These are phyloP conservation scores for Actenoides lindsayi DNA, from an alignment of 2,113 vertebrate genomes.

Conservation along the genomic window DNA sequence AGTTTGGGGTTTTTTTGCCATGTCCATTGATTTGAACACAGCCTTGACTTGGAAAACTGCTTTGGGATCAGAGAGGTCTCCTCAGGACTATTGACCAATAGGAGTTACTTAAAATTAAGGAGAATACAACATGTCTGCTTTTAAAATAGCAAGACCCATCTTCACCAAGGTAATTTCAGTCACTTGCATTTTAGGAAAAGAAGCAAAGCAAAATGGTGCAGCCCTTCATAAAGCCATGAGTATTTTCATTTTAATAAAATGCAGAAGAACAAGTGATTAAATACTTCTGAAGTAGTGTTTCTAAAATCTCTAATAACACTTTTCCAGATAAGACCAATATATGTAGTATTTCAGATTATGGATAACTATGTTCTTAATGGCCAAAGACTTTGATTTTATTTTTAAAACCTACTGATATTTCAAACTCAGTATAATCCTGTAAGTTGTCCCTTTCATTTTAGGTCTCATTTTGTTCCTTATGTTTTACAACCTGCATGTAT, in stretches of 20 bases:
- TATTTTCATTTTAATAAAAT: not conserved
- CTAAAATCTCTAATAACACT: not conserved
- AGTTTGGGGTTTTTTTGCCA: accelerated
- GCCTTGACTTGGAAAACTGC: not conserved
- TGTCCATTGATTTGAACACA: not conserved
- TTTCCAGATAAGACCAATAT: not conserved
- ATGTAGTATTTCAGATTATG: not conserved
- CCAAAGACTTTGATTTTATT: not conserved
- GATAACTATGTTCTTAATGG: not conserved
- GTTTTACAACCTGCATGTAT: not conserved
- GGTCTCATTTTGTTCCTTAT: not conserved
- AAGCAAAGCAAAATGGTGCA: not conserved
- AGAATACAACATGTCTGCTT: not conserved
- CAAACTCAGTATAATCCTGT: not conserved
- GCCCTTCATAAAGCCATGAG: not conserved
- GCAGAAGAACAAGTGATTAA: not conserved
- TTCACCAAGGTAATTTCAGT: not conserved
- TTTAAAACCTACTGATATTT: not conserved
- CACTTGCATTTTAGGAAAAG: not conserved
- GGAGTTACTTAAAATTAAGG: not conserved
- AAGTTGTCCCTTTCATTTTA: not conserved
- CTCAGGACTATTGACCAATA: not conserved
- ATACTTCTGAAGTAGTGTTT: not conserved
- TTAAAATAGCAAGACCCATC: not conserved
- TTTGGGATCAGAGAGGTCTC: not conserved